phyloP scores from a whole-genome alignment of 2,888 invertebrate species.

The Leptopilina drosophilae region DNA sequence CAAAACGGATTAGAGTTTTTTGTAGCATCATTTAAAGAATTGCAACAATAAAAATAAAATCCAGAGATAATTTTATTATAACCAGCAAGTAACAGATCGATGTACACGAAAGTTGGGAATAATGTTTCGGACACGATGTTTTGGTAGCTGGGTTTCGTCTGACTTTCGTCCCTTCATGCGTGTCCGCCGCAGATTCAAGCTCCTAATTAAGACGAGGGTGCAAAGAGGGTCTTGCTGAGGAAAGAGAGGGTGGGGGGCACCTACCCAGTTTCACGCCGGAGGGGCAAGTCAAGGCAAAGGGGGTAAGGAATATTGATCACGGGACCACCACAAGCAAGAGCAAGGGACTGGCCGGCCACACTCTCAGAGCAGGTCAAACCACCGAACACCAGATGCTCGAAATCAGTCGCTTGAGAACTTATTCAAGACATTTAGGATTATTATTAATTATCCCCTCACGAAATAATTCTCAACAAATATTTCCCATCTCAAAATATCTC shows the following conservation, averaged over 20 bases:
- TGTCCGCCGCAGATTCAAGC: conserved; percentile 91
- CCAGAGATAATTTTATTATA: conserved; percentile 50
- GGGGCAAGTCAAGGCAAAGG: conserved; percentile 75
- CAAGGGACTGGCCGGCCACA: conserved; percentile 69
- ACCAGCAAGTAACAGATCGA: conserved; percentile 45
- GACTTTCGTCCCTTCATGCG: conserved; percentile 79
- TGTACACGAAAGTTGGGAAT: conserved; percentile 71
- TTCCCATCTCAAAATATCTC: background rate
- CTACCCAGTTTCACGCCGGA: conserved; percentile 67
- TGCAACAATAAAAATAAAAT: conserved; percentile 49
- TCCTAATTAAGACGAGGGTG: conserved; percentile 90
- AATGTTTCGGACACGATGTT: conserved; percentile 76
- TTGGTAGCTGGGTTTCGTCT: conserved; percentile 61
- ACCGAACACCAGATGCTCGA: conserved; percentile 74
- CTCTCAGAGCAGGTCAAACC: conserved; percentile 67
- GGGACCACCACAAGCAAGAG: conserved; percentile 67
- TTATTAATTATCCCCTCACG: background rate
- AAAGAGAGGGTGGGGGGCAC: conserved; percentile 56
- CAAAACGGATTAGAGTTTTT: no score
- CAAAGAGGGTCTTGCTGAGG: conserved; percentile 70
- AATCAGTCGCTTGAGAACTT: conserved; percentile 67
- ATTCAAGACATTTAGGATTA: conserved; percentile 24
- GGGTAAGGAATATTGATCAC: conserved; percentile 78
- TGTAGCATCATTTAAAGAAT: conserved; percentile 1
- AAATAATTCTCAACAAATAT: conserved; percentile 7